Conservation (phyloP, 1,140 invertebrate genomes). For the Macrobrachium rosenbergii region DNA sequence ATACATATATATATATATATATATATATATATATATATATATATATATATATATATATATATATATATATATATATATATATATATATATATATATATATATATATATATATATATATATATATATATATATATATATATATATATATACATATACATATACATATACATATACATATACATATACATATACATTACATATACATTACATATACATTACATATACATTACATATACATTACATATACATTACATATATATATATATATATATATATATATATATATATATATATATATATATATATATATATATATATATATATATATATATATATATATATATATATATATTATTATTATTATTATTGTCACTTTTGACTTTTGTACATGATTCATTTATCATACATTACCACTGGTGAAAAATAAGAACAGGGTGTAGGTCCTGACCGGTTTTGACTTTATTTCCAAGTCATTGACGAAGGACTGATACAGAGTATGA, state of each 20-base stretch:
- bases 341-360: too few species aligned
- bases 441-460: too few species aligned
- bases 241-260: background rate
- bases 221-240: background rate
- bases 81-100: conserved; percentile 19
- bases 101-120: conserved; percentile 18
- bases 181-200: background rate
- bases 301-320: background rate
- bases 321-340: background rate
- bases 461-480: too few species aligned
- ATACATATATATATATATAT: conserved; percentile 19
- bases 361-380: too few species aligned
- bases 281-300: background rate
- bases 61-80: too few species aligned
- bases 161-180: too few species aligned
- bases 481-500: too few species aligned
- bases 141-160: background rate
- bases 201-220: background rate
- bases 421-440: too few species aligned
- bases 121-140: background rate
- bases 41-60: too few species aligned
- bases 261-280: background rate
- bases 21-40: background rate
- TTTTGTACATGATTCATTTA: too few species aligned
- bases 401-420: too few species aligned